These are phyloP conservation scores for Vollenhovia emeryi DNA, from an alignment of 1,140 invertebrate species.

Conservation along the genomic window DNA sequence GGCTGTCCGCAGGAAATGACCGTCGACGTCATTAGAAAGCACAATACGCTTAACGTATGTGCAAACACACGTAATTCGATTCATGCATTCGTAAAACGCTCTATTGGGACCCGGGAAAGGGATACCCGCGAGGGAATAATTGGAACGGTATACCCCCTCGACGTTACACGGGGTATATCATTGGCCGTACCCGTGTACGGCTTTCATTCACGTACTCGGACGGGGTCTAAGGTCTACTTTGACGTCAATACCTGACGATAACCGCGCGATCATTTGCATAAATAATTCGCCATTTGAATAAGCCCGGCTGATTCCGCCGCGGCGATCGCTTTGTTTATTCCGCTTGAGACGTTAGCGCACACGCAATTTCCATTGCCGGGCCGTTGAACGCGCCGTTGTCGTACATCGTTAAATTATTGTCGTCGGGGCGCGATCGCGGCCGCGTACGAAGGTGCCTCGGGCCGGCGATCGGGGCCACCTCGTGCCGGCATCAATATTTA, in stretches of 20 bases:
- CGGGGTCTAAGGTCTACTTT: background rate
- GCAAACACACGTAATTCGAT: background rate
- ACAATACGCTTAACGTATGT: background rate
- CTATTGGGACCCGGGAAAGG: background rate
- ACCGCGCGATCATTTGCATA: constrained; percentile 8
- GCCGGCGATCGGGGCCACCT: constrained; percentile 24
- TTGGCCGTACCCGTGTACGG: background rate
- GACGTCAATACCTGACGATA: background rate
- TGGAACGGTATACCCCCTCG: background rate
- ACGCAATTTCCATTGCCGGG: background rate
- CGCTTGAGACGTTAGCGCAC: background rate
- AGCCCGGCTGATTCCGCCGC: background rate
- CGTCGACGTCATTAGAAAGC: constrained; percentile 13
- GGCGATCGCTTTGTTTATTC: constrained; percentile 19
- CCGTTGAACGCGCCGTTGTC: constrained; percentile 3
- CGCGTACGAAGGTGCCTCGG: background rate
- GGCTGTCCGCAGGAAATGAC: constrained; percentile 30
- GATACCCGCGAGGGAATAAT: background rate
- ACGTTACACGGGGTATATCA: background rate
- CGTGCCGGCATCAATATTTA: constrained; percentile 42
- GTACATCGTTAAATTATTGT: constrained; percentile 17
- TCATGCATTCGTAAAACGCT: background rate
- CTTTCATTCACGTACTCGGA: background rate
- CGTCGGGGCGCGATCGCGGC: background rate
- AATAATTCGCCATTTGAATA: constrained; percentile 13